phyloP scores from a whole-genome alignment of 2,888 invertebrate genomes.

The Poecilus cupreus region DNA sequence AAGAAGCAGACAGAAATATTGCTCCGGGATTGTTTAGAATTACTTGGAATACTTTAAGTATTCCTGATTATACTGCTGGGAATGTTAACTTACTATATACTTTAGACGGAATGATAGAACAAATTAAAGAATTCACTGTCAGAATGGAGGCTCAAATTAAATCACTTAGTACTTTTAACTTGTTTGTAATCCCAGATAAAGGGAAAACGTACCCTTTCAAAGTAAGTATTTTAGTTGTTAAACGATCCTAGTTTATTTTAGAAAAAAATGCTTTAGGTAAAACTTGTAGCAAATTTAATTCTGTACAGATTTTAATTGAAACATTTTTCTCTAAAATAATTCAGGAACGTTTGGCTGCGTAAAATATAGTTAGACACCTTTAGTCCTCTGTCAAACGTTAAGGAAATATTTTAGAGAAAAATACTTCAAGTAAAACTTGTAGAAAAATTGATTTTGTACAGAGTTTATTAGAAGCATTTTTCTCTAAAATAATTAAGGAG shows the following conservation, averaged over 20 bases:
- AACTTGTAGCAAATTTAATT: too few relatives aligned
- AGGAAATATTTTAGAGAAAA: neutral
- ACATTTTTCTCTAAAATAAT: too few relatives aligned
- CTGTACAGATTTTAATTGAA: too few relatives aligned
- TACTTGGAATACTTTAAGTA: constrained; percentile 91
- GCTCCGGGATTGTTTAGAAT: constrained; percentile 88
- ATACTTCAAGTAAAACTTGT: too few relatives aligned
- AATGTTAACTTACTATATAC: constrained; percentile 77
- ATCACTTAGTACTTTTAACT: constrained; percentile 76
- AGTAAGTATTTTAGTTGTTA: neutral
- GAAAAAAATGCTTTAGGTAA: too few relatives aligned
- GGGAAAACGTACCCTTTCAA: constrained; percentile 34
- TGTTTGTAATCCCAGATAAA: constrained; percentile 71
- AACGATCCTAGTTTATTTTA: neutral
- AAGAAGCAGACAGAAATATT: constrained; percentile 83
- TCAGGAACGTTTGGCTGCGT: too few relatives aligned
- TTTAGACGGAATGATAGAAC: constrained; percentile 79
- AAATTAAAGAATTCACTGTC: constrained; percentile 81
- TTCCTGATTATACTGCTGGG: constrained; percentile 81
- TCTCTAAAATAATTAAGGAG: too few relatives aligned
- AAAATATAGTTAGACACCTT: too few relatives aligned
- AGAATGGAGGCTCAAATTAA: constrained; percentile 78
- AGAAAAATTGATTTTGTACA: too few relatives aligned
- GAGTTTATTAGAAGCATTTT: too few relatives aligned
- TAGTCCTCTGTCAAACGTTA: too few relatives aligned